These are phyloP conservation scores for Hormiphora californensis DNA, from an alignment of 37 sponge, comb jelly and placozoan genomes.

Conservation along the genomic window DNA sequence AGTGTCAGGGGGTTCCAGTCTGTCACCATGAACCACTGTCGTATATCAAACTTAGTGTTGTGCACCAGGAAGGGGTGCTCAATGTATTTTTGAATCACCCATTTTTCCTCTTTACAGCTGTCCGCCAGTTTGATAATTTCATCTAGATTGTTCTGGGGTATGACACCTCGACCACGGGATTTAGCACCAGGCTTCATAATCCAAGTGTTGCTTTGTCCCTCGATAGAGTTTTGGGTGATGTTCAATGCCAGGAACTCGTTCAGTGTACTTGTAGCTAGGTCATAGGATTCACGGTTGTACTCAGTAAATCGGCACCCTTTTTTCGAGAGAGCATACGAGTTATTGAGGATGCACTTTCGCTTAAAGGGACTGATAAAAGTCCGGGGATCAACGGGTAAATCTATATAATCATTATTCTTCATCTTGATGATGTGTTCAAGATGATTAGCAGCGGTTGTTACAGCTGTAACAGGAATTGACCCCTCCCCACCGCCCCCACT, in stretches of 20 bases:
- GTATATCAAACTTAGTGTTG: constrained; percentile 91
- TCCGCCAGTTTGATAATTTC: constrained; percentile 48
- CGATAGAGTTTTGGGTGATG: constrained; percentile 73
- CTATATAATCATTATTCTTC: constrained; percentile 16
- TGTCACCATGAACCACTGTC: constrained; percentile 99
- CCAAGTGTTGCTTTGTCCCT: constrained; percentile 86
- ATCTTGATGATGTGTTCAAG: background rate
- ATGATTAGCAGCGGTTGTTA: constrained; percentile 8
- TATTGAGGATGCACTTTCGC: background rate
- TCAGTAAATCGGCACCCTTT: background rate
- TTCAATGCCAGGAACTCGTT: background rate
- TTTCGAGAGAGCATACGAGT: background rate
- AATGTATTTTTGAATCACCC: constrained; percentile 98
- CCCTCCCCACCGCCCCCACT: background rate
- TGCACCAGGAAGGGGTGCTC: constrained; percentile 84
- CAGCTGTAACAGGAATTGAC: background rate
- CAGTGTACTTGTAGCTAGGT: background rate
- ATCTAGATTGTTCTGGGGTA: background rate
- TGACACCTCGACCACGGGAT: constrained; percentile 82
- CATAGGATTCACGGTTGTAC: background rate
- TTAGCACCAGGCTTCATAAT: constrained; percentile 93
- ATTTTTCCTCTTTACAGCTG: constrained; percentile 65
- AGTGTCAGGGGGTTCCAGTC: constrained; percentile 96
- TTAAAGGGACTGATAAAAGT: background rate
- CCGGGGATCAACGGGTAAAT: constrained; percentile 4